Evolutionary conservation across 2,113 vertebrate genomes (phyloP), one percentile per base, ranked within the genome.

Genomic region (Halichoerus grypus): DNA sequence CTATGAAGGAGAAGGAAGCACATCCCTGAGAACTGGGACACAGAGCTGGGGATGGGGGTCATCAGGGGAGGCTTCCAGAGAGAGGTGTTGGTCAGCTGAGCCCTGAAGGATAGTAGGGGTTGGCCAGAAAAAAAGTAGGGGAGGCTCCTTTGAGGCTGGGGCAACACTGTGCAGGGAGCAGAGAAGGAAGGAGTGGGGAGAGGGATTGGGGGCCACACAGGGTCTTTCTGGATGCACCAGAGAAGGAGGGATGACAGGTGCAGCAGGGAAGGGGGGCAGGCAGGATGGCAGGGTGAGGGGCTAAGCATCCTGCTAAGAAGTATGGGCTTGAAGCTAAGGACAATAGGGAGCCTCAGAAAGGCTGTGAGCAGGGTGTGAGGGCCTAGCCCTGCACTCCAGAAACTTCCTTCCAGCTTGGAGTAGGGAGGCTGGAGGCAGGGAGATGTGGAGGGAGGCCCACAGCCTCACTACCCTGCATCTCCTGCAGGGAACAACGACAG

Each of bases 1-100:
- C 55, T 28, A 1, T 9, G 0, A 0, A 83, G 67, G 65, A 33
- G 86, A 63, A 88, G 15, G 28, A 0, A 7, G 42, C 46, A 59
- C 12, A 1, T 33, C n/a, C 18, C 49, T 39, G 24, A 82, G 46
- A 65, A 15, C 4, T 11, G 3, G 19, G 63, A 63, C 9, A 11
- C 21, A 49, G 7, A 46, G 49, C 16, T 7, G 28, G 36, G 42
- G 39, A 10, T 3, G 18, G 11, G 8, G 33, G 16, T 7, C 26
- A 31, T 49, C 69, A 74, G 53, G 28, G 28, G 10, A 79, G 42
- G 36, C 65, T 65, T 91, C 95, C 77, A 61, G 95, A 26, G 14
- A 39, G 49, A 71, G 42, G 53, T 4, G 3, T 12, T 16, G 12
- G 46, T 31, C 91, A 76, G 61, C 69, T 33, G 42, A 36, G 65